A percentile compares a stretch with the other conserved stretches of the same genome.
These are phyloP conservation scores for Acrossocheilus wenchowensis DNA, from an alignment of 2,797 vertebrate genomes.

Conservation along the genomic window DNA sequence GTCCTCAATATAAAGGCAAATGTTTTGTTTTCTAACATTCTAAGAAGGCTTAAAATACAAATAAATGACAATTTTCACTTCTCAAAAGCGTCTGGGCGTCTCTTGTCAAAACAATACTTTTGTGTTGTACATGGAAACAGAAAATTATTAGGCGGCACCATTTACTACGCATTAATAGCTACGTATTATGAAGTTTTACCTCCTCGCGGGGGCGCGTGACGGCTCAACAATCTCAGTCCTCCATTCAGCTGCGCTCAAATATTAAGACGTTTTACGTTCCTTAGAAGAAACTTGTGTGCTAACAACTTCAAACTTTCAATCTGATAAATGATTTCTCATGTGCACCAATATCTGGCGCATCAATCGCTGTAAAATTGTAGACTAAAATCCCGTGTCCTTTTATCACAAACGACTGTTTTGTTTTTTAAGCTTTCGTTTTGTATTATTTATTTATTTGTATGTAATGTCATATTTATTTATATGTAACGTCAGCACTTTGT, in stretches of 20 bases:
- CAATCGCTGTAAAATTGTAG: neutral
- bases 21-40: neutral
- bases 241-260: neutral
- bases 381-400: neutral
- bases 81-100: neutral
- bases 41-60: neutral
- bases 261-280: neutral
- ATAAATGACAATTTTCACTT: neutral
- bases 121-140: neutral
- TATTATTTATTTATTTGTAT: too few species aligned
- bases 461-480: too few species aligned
- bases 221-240: neutral
- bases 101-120: neutral
- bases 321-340: neutral
- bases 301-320: neutral
- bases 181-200: fast-evolving
- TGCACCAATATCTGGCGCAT: neutral
- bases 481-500: too few species aligned
- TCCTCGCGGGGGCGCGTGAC: neutral
- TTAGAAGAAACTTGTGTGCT: neutral
- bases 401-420: neutral
- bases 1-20: neutral
- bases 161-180: neutral
- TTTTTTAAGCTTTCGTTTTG: too few species aligned
- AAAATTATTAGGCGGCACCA: neutral